phyloP scores from a whole-genome alignment of 2,797 vertebrate species.

The Argentina silus region DNA sequence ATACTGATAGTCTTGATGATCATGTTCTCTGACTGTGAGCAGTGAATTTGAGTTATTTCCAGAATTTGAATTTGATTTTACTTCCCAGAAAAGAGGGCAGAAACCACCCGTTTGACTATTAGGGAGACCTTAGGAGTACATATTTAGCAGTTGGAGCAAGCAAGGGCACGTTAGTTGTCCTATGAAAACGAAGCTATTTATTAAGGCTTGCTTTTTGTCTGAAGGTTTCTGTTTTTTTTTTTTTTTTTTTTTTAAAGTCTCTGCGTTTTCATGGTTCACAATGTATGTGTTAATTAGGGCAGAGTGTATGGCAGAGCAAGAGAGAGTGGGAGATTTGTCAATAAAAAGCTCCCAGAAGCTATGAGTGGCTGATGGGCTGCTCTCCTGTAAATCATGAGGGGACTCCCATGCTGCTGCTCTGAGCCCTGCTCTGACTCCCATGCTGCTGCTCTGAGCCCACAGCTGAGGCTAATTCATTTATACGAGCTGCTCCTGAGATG shows the following conservation, averaged over 20 bases:
- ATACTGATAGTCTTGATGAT: not conserved
- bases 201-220: not conserved
- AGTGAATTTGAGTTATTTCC: not conserved
- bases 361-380: conserved; percentile 52
- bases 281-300: not conserved
- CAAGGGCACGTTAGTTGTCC: too few species aligned
- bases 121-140: conserved; percentile 7
- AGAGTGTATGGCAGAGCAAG: conserved; percentile 11
- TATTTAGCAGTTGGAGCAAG: conserved; percentile 22
- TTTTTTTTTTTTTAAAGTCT: too few species aligned
- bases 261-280: too few species aligned
- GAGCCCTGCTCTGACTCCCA: conserved; percentile 24
- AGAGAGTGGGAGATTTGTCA: conserved; percentile 54
- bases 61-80: not conserved
- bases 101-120: not conserved
- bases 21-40: too few species aligned
- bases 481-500: conserved; percentile 46
- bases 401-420: conserved; percentile 51
- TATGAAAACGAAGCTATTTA: too few species aligned
- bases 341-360: conserved; percentile 57
- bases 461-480: conserved; percentile 57
- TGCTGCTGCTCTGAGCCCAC: conserved; percentile 41
- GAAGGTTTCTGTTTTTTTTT: not conserved
- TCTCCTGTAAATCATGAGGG: conserved; percentile 69
- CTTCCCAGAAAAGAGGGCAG: too few species aligned